phyloP scores from a whole-genome alignment of 64 coral and sea anemone genomes.

The Trachythela sp. region DNA sequence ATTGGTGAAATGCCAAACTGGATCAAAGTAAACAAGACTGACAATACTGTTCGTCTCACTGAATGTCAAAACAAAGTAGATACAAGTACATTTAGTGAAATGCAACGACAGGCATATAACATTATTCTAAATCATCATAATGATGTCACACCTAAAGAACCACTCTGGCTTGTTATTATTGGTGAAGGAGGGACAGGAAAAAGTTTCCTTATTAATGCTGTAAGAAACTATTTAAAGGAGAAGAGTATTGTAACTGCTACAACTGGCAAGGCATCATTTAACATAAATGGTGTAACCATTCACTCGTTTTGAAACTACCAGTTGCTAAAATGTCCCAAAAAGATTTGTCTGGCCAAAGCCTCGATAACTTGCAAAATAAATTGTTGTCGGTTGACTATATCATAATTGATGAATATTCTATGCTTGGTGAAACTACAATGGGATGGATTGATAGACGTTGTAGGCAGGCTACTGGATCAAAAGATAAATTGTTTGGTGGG shows the following conservation, averaged over 20 bases:
- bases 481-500: too few species aligned
- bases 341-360: constrained; percentile 4
- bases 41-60: neutral
- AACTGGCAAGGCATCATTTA: too few species aligned
- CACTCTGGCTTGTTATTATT: neutral
- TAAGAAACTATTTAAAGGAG: constrained; percentile 8
- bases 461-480: too few species aligned
- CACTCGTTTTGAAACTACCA: constrained; percentile 9
- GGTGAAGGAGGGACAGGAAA: neutral
- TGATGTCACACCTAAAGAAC: neutral
- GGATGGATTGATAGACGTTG: too few species aligned
- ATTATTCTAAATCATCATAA: constrained; percentile 12
- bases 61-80: neutral
- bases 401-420: constrained; percentile 16
- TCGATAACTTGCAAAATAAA: neutral
- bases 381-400: constrained; percentile 11
- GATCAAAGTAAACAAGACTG: too few species aligned
- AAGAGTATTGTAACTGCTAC: neutral
- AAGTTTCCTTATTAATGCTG: neutral
- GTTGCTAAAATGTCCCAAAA: constrained; percentile 10
- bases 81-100: constrained; percentile 4
- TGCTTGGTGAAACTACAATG: neutral
- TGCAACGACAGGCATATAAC: neutral
- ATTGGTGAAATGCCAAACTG: neutral
- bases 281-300: constrained; percentile 10